Evolutionary conservation across 37 sponge, comb jelly and placozoan genomes (phyloP), one percentile per base, ranked within the genome.

Genomic region (Ianthella basta): DNA sequence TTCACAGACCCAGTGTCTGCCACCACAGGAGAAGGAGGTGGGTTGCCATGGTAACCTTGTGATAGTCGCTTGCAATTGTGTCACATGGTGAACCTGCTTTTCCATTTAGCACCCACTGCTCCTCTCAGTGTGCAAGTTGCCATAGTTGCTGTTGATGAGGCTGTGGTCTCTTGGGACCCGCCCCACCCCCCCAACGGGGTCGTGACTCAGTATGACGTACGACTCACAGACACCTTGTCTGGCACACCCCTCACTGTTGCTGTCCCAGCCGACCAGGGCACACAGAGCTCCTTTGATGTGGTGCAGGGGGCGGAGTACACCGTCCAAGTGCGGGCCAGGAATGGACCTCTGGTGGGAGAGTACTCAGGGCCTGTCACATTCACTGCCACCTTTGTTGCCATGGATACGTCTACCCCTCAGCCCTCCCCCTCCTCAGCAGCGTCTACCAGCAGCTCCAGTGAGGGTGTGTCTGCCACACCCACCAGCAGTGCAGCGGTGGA

Each of bases 151-250:
- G 16, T 39, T 2, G 30, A 37, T 2, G 18, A 41, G 18, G 36
- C 83, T 20, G 35, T 78, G 23, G 63, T 91, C 41, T 55, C 88
- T 59, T 91, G 91, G 91, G 30, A 72, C 0, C 83, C 91, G 16
- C 91, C 91, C 15, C 81, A 80, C 44, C 85, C 73, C 35, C 84
- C 74, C 72, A 91, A 91, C 79, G 91, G 91, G 8, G 55, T 85
- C 19, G 41, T 91, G 19, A 54, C 25, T 0, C 36, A 73, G 44
- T 91, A 91, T 57, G 34, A 55, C 25, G 34, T 91, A 8, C 40
- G 40, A 5, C 68, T 87, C n/a, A 4, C 56, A n/a, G 55, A 56
- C 23, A 25, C 13, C 35, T 34, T 36, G n/a, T 27, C 87, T 55
- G 81, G 72, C 55, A n/a, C 30, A 25, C 37, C 20, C 40, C n/a